Base-by-base conservation (phyloP, 2,888 invertebrate species). In the Tenthredo notha region DNA sequence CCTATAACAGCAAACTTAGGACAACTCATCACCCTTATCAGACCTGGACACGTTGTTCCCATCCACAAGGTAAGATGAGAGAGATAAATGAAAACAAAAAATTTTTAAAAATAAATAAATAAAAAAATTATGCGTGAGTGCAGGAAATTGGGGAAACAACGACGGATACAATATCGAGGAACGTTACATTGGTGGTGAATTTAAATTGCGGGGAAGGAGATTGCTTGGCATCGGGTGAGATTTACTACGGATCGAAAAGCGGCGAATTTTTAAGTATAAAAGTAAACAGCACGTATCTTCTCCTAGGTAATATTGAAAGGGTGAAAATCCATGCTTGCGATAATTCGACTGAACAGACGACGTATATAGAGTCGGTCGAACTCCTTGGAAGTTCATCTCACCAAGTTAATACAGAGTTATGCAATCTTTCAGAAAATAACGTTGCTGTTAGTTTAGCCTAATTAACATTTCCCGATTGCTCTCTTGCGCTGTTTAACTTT, bases 31-130 rank as follows among this genome's bases (percentile, higher is more conserved):
- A 86, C 85, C 1, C 86, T 90, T 0, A 75, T 90, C 18, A 85
- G 88, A 75, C 90, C 90, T 7, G 89, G 89, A 4, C 85, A 85
- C 40, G 84, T 90, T 21, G 84, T 90, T 58, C 88, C 90, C 9
- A 10, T 88, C 10, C 88, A 90, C 70, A 58, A 89, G 88, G 89
- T 89, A 85, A 85, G 75, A 4, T 1, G 15, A 37, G 21, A 61
- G 25, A 9, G 4, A 61, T n/a, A 50, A 25, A 77, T 47, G 5
- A 50, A 18, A 18, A 29, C 6, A 12, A 1, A 18, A n/a, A n/a
- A n/a, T n/a, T n/a, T n/a, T 4, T 2, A 12, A 25, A 21, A 50
- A 25, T n/a, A 9, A 43, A 75, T 2, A 5, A 15, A 33, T 33
- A 50, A 15, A 29, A 50, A 21, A 29, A 67, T 67, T 67, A 33